Evolutionary conservation across 2,888 invertebrate species (phyloP).

Genomic region (Mystacides longicornis): DNA sequence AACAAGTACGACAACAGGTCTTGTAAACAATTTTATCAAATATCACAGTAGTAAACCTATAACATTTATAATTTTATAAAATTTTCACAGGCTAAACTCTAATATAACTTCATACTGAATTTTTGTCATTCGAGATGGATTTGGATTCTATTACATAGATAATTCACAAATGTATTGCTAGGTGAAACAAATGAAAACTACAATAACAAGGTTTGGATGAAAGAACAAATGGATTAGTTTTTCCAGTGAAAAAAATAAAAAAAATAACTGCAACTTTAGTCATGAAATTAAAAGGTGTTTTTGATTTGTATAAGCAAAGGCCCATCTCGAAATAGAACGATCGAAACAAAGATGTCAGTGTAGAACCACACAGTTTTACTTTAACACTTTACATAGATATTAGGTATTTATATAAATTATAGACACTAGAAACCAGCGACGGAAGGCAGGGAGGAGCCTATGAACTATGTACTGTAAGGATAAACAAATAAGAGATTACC

Average conservation of each 20-base stretch:
- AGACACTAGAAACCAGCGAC: conserved; percentile 10
- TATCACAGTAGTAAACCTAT: conserved; percentile 21
- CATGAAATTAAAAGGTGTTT: too few relatives aligned
- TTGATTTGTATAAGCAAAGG: too few relatives aligned
- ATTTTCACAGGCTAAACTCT: conserved; percentile 16
- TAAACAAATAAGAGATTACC: too few relatives aligned
- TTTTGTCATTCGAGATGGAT: conserved; percentile 15
- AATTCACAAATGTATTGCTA: too few relatives aligned
- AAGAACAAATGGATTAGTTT: too few relatives aligned
- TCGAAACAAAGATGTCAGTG: not conserved
- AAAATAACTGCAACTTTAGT: too few relatives aligned
- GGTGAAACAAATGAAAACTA: too few relatives aligned
- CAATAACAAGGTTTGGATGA: too few relatives aligned
- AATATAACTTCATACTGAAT: conserved; percentile 13
- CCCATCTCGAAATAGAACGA: not conserved
- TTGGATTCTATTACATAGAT: too few relatives aligned
- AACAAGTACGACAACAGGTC: conserved; percentile 6
- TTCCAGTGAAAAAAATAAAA: too few relatives aligned
- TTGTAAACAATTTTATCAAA: conserved; percentile 23
- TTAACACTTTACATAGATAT: conserved; percentile 1
- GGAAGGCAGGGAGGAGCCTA: conserved; percentile 15
- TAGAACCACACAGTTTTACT: not conserved
- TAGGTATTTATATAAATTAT: conserved; percentile 9
- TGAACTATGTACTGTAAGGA: not conserved
- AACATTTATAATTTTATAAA: conserved; percentile 8